phyloP scores from a whole-genome alignment of 2,888 invertebrate species.

The Netelia fuscicornis region DNA sequence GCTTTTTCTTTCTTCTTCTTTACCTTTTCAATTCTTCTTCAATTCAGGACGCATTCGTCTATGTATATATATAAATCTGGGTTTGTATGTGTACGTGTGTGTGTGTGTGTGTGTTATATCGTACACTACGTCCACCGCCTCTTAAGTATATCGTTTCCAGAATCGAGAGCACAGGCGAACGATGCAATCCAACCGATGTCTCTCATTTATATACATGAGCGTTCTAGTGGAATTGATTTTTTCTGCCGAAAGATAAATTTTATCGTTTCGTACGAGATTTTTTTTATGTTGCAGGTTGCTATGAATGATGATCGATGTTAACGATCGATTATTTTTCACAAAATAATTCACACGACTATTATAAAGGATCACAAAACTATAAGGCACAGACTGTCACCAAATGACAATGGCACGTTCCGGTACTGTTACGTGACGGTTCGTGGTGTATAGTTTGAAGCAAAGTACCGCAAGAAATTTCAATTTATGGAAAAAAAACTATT shows the following conservation, averaged over 20 bases:
- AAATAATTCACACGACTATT: no score
- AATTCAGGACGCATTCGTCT: constrained; percentile 31
- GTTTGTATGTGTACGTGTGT: constrained; percentile 6
- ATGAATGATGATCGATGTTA: not conserved
- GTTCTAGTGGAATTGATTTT: constrained; percentile 48
- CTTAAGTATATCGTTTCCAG: constrained; percentile 59
- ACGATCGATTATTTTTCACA: not conserved
- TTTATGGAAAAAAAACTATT: no score
- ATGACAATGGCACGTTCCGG: no score
- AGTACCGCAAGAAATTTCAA: no score
- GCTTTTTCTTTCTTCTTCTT: constrained; percentile 56
- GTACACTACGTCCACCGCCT: constrained; percentile 37
- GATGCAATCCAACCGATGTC: constrained; percentile 57
- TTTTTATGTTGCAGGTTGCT: not conserved
- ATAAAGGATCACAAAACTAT: no score
- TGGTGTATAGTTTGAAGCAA: no score
- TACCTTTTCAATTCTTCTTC: constrained; percentile 59
- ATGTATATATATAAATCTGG: not conserved
- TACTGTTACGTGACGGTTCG: no score
- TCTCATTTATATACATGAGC: constrained; percentile 45
- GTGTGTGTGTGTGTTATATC: constrained; percentile 20
- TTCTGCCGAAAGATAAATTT: not conserved
- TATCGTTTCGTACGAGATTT: not conserved
- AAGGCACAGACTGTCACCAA: no score
- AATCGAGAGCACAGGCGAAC: constrained; percentile 54